Conservation (phyloP, 2,888 invertebrate species). For the Craniophora ligustri region DNA sequence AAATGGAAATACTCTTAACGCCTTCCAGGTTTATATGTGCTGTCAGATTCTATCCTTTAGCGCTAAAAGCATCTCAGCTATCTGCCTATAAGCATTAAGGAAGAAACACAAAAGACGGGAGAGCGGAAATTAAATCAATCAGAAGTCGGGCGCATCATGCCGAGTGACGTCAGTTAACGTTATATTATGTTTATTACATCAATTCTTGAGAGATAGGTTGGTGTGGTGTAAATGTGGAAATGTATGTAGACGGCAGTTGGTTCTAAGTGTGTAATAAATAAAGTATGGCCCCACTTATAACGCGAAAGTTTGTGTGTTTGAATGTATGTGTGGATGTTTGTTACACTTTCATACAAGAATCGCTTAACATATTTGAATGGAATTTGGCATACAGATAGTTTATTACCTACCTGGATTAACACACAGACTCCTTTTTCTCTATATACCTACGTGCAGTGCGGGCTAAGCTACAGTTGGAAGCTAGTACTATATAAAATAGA, state of each 20-base stretch:
- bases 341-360: no score
- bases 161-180: conserved; percentile 32
- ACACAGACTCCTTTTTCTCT: no score
- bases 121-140: conserved; percentile 65
- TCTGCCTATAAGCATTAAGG: conserved; percentile 44
- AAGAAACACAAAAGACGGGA: conserved; percentile 27
- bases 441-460: no score
- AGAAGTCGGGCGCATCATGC: conserved; percentile 30
- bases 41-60: neutral
- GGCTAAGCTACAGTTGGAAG: no score
- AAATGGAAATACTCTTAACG: neutral
- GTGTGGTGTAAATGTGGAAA: neutral
- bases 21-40: neutral
- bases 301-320: no score
- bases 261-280: neutral
- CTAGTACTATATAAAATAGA: neutral
- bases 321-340: no score
- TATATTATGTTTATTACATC: conserved; percentile 34
- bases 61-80: conserved; percentile 39
- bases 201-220: conserved; percentile 6
- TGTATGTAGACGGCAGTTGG: neutral
- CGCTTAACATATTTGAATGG: no score
- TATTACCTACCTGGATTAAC: no score
- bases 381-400: no score
- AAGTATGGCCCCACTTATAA: neutral